Base-by-base conservation (phyloP, 2,888 invertebrate species). In the Geophilus truncorum region DNA sequence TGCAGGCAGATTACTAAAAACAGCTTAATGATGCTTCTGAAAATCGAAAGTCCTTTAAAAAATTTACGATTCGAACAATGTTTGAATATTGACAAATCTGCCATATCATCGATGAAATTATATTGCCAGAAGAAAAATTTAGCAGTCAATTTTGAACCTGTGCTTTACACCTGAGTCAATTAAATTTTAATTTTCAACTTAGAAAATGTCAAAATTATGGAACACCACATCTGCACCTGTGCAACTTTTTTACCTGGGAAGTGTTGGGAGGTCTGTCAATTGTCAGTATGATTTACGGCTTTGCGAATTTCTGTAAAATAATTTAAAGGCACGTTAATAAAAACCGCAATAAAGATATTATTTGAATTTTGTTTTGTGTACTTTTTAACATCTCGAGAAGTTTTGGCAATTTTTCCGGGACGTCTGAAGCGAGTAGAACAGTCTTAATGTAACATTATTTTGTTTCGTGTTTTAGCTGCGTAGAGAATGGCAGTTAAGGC, bases 351-450 rank as follows among this genome's bases (percentile, higher is more conserved):
- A 32, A 79, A 82, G 36, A 21, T 25, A 62, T 57, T 62, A 21
- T 70, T 70, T 75, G 21, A 25, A 80, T 80, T 76, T 30, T 40
- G 45, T 80, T 10, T 77, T 5, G n/a, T 10, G 34, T 40, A 92
- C 96, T 94, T 88, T 95, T 90, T 1, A 97, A 94, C 23, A 95
- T 94, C 88, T 95, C 95, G 83, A 96, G 93, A 23, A 97, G 89
- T 82, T 93, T 91, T 5, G 92, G 92, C 51, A 96, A 88, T 85
- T 93, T 93, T 82, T 94, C 93, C 28, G 85, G 82, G 3, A 85
- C 91, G 0, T 92, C 91, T 79, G 92, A 91, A 77, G 91, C 91
- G 85, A 97, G 93, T 4, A 97, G 88, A 84, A 92, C 93, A 82
- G 95, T 6, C 25, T 30, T 80, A 0, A 80, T 83, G 83, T 84